Evolutionary conservation across 2,888 invertebrate genomes (phyloP).

Genomic region (Morinoia aosen): DNA sequence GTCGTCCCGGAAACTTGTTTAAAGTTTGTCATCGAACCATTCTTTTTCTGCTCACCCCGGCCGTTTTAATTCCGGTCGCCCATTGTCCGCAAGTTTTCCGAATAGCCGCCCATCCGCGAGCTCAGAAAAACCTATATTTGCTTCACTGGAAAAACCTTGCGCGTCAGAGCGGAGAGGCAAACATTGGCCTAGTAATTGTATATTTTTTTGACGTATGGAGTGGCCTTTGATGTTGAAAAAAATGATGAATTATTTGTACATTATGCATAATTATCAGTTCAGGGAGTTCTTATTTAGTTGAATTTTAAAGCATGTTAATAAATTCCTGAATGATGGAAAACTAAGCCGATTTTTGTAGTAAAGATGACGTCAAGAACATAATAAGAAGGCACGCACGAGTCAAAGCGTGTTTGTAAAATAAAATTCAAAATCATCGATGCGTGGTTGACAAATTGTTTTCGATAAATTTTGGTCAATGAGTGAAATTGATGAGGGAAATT

Average conservation of each 20-base stretch:
- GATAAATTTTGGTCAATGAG: not conserved
- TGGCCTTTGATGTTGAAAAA: not conserved
- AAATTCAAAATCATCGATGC: not conserved
- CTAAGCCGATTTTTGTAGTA: not conserved
- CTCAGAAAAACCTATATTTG: not conserved
- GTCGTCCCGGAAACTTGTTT: not conserved
- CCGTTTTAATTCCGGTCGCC: slow-evolving; percentile 17
- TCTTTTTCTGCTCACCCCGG: not conserved
- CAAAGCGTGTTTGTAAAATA: not conserved
- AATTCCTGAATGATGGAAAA: not conserved
- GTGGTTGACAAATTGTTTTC: not conserved
- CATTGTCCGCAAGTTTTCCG: slow-evolving; percentile 17
- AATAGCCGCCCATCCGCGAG: not conserved
- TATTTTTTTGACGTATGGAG: not conserved
- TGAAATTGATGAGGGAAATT: not conserved
- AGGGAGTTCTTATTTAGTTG: not conserved
- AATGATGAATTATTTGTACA: not conserved
- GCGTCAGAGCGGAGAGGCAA: not conserved
- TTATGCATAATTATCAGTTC: not conserved
- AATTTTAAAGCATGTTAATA: not conserved
- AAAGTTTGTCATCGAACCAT: slow-evolving; percentile 12
- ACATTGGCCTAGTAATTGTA: not conserved
- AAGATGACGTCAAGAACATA: not conserved
- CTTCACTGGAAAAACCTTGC: not conserved
- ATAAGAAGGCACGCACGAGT: not conserved